Base-by-base conservation (phyloP, 2,888 invertebrate species). In the Anoplius nigerrimus region DNA sequence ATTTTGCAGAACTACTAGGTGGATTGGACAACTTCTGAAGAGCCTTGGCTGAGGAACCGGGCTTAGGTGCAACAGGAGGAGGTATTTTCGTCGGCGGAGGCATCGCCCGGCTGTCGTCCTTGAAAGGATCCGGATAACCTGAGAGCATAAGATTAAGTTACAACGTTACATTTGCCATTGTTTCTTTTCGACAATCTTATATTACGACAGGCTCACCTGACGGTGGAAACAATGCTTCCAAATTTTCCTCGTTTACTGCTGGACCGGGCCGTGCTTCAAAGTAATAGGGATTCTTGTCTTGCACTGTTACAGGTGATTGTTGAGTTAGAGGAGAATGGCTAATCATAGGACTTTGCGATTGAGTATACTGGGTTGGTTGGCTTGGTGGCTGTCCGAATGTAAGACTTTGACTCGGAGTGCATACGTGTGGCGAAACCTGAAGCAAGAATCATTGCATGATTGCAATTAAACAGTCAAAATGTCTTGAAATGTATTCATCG, bases 121-220 rank as follows among this genome's bases (percentile, higher is more conserved):
- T 92, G 81, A 94, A 94, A 3, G 93, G 94, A 90, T 94, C 93
- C 20, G 93, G 93, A 89, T 93, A 94, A 46, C 91, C 91, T 88
- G 71, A 55, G 71, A 62, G 62, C 21, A 42, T 42, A 54, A 65
- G 11, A 43, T 21, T 11, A 16, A 43, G 0, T 24, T 43, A 58
- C n/a, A 5, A n/a, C 18, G 22, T 45, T 55, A 53, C 18, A 24
- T 6, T 24, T 24, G 15, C 2, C 55, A 43, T 42, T 20, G 24
- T 42, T n/a, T n/a, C n/a, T n/a, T n/a, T n/a, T n/a, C n/a, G 65
- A 62, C 42, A 8, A 45, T 20, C 21, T 57, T 43, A 45, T 55
- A 5, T 21, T 27, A 43, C 34, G 42, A 18, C 1, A 56, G 13
- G 59, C 69, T 83, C 82, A 90, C 90, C 89, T 76, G 93, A 91